phyloP scores from a whole-genome alignment of 1,140 invertebrate species.

The Neodiprion lecontei region DNA sequence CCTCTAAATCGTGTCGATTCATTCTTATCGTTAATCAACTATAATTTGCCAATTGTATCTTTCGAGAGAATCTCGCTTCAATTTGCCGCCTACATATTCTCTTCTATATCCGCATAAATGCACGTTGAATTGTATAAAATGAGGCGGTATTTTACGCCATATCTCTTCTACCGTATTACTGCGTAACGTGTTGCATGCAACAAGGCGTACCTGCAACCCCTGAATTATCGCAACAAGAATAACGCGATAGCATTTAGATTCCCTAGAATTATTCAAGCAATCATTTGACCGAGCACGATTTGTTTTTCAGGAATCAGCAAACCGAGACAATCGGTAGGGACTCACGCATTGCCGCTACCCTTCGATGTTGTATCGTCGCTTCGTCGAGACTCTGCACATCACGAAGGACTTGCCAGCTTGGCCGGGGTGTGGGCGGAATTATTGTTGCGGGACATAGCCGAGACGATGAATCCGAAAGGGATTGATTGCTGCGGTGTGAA shows the following conservation, averaged over 20 bases:
- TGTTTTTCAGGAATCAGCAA: slow-evolving; percentile 64
- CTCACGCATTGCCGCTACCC: slow-evolving; percentile 66
- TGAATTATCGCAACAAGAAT: too few species aligned
- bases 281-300: background rate
- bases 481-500: slow-evolving; percentile 43
- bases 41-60: too few species aligned
- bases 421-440: slow-evolving; percentile 84
- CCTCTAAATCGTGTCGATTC: too few species aligned
- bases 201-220: too few species aligned
- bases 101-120: too few species aligned
- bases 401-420: slow-evolving; percentile 79
- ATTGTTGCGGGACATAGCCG: slow-evolving; percentile 77
- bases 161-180: too few species aligned
- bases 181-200: too few species aligned
- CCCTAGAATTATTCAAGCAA: background rate
- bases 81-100: too few species aligned
- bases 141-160: too few species aligned
- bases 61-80: too few species aligned
- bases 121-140: too few species aligned
- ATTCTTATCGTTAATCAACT: too few species aligned
- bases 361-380: slow-evolving; percentile 56
- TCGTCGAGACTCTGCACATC: slow-evolving; percentile 55
- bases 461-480: slow-evolving; percentile 66
- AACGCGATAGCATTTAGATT: background rate
- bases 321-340: slow-evolving; percentile 63